These are phyloP conservation scores for Xylocampa areola DNA, from an alignment of 2,888 invertebrate species.

Conservation along the genomic window DNA sequence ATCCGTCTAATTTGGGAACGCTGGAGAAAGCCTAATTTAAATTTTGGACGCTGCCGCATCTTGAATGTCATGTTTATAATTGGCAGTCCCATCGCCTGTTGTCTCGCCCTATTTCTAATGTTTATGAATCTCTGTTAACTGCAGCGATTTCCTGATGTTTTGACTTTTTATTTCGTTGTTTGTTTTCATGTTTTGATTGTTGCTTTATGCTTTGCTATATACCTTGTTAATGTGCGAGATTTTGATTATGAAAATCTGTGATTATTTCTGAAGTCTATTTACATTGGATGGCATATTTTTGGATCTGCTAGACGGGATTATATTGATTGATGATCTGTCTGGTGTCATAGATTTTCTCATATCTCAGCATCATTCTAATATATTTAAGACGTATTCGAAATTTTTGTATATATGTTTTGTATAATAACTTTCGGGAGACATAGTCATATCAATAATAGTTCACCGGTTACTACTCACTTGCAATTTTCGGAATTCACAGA, in stretches of 20 bases:
- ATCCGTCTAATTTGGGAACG: slow-evolving; percentile 63
- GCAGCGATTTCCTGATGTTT: slow-evolving; percentile 46
- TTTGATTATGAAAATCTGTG: slow-evolving; percentile 12
- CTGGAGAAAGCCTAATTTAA: slow-evolving; percentile 61
- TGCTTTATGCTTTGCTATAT: slow-evolving; percentile 30
- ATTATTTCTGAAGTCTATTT: slow-evolving; percentile 12
- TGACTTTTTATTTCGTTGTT: slow-evolving; percentile 30
- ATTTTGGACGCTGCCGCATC: slow-evolving; percentile 58
- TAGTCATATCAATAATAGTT: too few species aligned
- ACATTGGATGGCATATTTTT: neutral
- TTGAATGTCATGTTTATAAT: slow-evolving; percentile 64
- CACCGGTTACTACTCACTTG: too few species aligned
- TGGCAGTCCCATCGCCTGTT: slow-evolving; percentile 55
- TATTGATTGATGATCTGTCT: slow-evolving; percentile 1
- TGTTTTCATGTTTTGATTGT: slow-evolving; percentile 23
- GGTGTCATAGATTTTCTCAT: neutral
- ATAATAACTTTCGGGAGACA: too few species aligned
- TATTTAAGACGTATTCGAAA: too few species aligned
- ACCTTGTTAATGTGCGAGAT: slow-evolving; percentile 5
- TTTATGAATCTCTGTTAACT: slow-evolving; percentile 46
- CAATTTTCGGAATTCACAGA: too few species aligned
- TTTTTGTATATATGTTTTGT: too few species aligned
- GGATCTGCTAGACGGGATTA: neutral
- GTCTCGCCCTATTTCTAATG: slow-evolving; percentile 58
- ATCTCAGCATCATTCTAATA: neutral